Percentiles rank a stretch among this genome's conserved stretches.
These are phyloP conservation scores for Terrapene triunguis DNA, from an alignment of 2,113 vertebrate species.

Conservation along the genomic window DNA sequence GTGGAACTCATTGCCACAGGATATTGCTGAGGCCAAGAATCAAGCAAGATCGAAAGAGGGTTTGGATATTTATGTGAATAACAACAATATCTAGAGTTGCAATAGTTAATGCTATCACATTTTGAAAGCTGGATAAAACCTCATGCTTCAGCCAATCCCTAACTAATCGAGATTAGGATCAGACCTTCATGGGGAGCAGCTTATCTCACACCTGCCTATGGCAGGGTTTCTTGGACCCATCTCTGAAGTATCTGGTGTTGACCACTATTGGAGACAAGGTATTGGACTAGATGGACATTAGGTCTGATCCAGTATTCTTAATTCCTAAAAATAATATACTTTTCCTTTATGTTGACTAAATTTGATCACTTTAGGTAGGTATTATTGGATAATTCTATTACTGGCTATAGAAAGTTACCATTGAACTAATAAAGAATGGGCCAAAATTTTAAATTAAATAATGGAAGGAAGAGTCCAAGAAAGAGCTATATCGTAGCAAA, in stretches of 20 bases:
- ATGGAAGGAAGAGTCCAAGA: neutral
- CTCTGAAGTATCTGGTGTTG: neutral
- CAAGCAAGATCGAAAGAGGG: conserved; percentile 4
- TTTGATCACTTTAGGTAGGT: neutral
- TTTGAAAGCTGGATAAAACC: conserved; percentile 14
- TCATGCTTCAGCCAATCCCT: neutral
- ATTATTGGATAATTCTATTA: neutral
- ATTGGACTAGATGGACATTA: neutral
- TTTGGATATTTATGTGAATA: conserved; percentile 10
- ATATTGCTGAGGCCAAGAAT: conserved; percentile 1
- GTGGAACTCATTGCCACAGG: neutral
- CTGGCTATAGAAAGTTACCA: neutral
- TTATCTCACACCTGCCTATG: neutral
- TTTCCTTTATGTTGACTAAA: neutral
- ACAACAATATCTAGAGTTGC: conserved; percentile 29
- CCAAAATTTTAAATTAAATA: neutral
- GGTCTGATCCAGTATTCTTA: neutral
- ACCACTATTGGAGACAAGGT: neutral
- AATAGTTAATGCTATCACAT: neutral
- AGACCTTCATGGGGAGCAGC: neutral
- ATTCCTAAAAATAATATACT: neutral
- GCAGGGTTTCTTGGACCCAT: neutral
- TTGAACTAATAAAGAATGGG: neutral
- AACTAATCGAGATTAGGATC: neutral
- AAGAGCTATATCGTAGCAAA: neutral